A percentile compares a stretch with the other conserved stretches of the same genome.
phyloP scores from a whole-genome alignment of 2,888 invertebrate species.

The Urechis unicinctus region DNA sequence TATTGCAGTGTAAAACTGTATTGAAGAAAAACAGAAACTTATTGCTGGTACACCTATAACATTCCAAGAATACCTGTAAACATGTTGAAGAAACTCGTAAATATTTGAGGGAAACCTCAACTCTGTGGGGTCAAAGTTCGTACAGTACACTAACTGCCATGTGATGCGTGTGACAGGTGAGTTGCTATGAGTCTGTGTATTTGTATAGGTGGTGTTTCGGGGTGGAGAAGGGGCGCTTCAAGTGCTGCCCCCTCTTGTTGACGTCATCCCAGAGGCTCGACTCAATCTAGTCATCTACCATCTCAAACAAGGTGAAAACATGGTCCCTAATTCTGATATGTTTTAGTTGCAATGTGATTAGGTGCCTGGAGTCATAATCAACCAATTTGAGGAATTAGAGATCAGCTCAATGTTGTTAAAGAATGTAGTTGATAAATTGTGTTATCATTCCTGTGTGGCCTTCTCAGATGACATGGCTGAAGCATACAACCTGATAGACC shows the following conservation, averaged over 20 bases:
- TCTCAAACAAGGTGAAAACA: constrained; percentile 62
- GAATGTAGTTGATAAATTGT: neutral
- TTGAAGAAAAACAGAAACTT: too few relatives aligned
- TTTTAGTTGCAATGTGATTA: too few relatives aligned
- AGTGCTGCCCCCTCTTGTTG: constrained; percentile 82
- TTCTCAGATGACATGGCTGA: constrained; percentile 71
- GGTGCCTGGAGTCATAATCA: too few relatives aligned
- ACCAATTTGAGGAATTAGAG: too few relatives aligned
- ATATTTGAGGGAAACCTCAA: too few relatives aligned
- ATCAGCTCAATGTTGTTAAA: too few relatives aligned
- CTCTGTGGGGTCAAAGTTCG: too few relatives aligned
- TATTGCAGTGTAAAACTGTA: neutral
- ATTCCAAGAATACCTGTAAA: too few relatives aligned
- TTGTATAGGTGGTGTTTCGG: constrained; percentile 72
- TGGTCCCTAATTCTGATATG: neutral
- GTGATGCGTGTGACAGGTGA: neutral
- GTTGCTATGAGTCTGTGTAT: too few relatives aligned
- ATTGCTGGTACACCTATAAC: too few relatives aligned
- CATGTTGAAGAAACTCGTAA: too few relatives aligned
- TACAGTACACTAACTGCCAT: too few relatives aligned
- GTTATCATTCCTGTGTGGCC: neutral
- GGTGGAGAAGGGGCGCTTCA: constrained; percentile 91
- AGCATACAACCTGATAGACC: constrained; percentile 81
- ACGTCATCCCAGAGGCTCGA: constrained; percentile 93
- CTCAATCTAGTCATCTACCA: constrained; percentile 93